Evolutionary conservation across 2,888 invertebrate genomes (phyloP).

Genomic region (Ommatoiulus sabulosus): DNA sequence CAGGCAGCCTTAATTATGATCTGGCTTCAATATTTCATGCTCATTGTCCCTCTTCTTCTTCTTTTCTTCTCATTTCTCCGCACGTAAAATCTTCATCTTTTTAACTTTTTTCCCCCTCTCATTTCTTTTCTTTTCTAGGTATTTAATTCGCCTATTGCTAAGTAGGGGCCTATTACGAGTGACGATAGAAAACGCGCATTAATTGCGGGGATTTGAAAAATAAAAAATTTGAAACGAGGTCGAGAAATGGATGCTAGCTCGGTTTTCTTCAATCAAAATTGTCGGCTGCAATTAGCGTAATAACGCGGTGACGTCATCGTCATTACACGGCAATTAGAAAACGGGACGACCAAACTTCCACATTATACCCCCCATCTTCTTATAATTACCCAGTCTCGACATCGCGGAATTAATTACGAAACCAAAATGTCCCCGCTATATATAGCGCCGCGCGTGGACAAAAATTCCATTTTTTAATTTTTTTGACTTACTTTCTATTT

Average conservation of each 20-base stretch:
- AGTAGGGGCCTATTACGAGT: background rate
- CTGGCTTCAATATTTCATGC: slow-evolving; percentile 3
- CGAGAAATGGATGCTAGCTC: background rate
- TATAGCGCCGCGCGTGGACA: no score
- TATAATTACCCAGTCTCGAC: background rate
- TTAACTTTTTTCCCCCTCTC: background rate
- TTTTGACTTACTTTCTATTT: no score
- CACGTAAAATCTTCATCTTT: background rate
- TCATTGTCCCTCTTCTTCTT: background rate
- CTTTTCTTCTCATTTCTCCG: background rate
- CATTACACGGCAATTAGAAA: background rate
- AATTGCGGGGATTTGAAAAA: background rate
- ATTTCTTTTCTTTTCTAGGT: background rate
- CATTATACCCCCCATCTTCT: background rate
- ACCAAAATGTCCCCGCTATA: no score
- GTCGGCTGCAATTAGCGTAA: background rate
- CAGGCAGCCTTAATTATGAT: slow-evolving; percentile 34
- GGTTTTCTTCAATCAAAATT: background rate
- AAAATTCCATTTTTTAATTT: no score
- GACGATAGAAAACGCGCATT: background rate
- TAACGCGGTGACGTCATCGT: slow-evolving; percentile 2
- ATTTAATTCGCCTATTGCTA: background rate
- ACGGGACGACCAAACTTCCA: background rate
- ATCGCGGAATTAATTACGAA: background rate
- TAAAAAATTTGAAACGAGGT: background rate